Evolutionary conservation across 2,113 vertebrate genomes (phyloP).

Genomic region (Corythornis vintsioides): DNA sequence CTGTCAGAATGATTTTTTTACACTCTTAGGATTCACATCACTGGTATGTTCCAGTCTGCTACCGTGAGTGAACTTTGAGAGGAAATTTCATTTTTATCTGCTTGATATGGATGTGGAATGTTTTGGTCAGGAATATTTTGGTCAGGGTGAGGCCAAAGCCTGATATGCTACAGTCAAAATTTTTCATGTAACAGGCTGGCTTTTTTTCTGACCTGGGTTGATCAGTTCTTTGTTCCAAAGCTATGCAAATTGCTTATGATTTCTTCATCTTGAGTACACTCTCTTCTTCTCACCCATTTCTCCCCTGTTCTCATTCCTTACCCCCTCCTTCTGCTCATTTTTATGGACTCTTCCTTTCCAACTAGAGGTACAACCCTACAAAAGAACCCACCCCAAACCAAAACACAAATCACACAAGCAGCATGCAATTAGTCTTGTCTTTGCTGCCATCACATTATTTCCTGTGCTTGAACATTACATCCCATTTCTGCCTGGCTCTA

Average conservation of each 20-base stretch:
- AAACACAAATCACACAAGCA: background rate
- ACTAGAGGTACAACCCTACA: background rate
- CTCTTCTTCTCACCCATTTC: background rate
- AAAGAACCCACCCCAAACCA: background rate
- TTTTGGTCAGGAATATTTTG: constrained; percentile 7
- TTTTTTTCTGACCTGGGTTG: background rate
- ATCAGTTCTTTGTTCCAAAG: background rate
- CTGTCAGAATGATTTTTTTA: background rate
- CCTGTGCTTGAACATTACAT: background rate
- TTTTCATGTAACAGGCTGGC: background rate
- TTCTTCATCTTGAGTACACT: background rate
- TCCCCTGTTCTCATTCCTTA: background rate
- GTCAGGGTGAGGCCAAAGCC: background rate
- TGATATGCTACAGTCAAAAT: background rate
- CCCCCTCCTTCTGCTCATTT: background rate
- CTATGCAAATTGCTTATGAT: background rate
- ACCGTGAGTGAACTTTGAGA: background rate
- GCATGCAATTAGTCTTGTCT: background rate
- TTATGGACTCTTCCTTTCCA: background rate
- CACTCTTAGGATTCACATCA: background rate
- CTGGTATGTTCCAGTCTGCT: background rate
- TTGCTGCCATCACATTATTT: background rate
- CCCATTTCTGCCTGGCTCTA: background rate
- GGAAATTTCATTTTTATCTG: background rate
- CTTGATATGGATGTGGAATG: background rate